phyloP scores from a whole-genome alignment of 2,797 vertebrate species.

The Podarcis lilfordi region DNA sequence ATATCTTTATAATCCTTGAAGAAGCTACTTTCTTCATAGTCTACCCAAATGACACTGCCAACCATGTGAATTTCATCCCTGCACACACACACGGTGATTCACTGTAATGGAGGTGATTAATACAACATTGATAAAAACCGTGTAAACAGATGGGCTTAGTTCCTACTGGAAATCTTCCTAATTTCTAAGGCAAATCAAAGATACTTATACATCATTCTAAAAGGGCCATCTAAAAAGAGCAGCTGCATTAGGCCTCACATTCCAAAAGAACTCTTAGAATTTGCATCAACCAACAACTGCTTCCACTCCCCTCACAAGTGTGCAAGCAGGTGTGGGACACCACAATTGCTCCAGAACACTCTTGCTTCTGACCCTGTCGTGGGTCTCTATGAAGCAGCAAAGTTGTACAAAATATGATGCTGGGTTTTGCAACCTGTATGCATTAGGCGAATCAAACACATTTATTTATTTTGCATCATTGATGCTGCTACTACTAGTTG shows the following conservation, averaged over 20 bases:
- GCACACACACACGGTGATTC: background rate
- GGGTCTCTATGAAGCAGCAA: background rate
- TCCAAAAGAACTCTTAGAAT: slow-evolving; percentile 51
- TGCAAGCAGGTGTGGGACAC: slow-evolving; percentile 71
- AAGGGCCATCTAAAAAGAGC: slow-evolving; percentile 20
- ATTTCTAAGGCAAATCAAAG: background rate
- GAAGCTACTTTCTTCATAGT: background rate
- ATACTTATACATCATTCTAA: background rate
- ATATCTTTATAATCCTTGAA: background rate
- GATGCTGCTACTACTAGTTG: background rate
- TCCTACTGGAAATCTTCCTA: background rate
- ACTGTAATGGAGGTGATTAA: background rate
- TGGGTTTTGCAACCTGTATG: background rate
- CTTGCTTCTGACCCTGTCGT: background rate
- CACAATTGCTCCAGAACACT: slow-evolving; percentile 40
- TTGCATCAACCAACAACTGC: slow-evolving; percentile 69
- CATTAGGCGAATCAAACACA: background rate
- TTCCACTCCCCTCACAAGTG: slow-evolving; percentile 68
- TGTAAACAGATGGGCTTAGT: background rate
- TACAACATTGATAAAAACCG: background rate
- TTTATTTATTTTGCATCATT: background rate
- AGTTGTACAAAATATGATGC: background rate
- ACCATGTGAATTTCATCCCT: background rate
- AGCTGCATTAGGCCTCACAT: slow-evolving; percentile 64
- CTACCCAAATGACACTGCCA: background rate